phyloP scores from a whole-genome alignment of 1,140 invertebrate genomes.

The Archivesica marissinica region DNA sequence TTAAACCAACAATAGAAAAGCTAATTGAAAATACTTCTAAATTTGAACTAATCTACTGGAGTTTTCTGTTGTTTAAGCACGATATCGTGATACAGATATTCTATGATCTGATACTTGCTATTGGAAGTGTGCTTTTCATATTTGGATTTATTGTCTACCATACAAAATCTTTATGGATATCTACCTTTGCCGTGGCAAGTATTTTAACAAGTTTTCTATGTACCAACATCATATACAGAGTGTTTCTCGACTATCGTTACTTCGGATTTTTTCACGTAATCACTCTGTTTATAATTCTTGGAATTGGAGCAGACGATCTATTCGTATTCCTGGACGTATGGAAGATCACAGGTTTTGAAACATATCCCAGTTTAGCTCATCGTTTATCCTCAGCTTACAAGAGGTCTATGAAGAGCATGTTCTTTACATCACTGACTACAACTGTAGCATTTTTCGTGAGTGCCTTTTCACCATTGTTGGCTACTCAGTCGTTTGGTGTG shows the following conservation, averaged over 20 bases:
- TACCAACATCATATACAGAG: conserved; percentile 71
- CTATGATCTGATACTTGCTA: conserved; percentile 68
- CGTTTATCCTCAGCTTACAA: conserved; percentile 67
- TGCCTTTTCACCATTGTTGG: conserved; percentile 72
- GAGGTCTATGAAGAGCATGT: conserved; percentile 70
- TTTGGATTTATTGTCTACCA: conserved; percentile 72
- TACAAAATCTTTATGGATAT: conserved; percentile 72
- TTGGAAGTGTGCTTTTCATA: conserved; percentile 71
- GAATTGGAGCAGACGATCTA: conserved; percentile 74
- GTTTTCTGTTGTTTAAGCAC: conserved; percentile 38
- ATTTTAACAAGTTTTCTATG: conserved; percentile 70
- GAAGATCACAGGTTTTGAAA: conserved; percentile 59
- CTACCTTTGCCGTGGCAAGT: conserved; percentile 64
- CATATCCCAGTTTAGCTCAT: conserved; percentile 64
- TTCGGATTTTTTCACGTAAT: conserved; percentile 76
- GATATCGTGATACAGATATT: conserved; percentile 65
- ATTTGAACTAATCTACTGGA: conserved; percentile 40
- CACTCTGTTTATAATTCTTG: conserved; percentile 75
- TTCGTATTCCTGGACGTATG: conserved; percentile 75
- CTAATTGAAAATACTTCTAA: neutral
- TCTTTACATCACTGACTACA: conserved; percentile 77
- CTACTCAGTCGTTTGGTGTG: conserved; percentile 73
- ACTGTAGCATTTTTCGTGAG: conserved; percentile 73
- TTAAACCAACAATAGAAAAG: conserved; percentile 24
- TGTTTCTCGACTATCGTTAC: conserved; percentile 71